Evolutionary conservation across 2,113 vertebrate genomes (phyloP).

Genomic region (Pteruthius melanotis): DNA sequence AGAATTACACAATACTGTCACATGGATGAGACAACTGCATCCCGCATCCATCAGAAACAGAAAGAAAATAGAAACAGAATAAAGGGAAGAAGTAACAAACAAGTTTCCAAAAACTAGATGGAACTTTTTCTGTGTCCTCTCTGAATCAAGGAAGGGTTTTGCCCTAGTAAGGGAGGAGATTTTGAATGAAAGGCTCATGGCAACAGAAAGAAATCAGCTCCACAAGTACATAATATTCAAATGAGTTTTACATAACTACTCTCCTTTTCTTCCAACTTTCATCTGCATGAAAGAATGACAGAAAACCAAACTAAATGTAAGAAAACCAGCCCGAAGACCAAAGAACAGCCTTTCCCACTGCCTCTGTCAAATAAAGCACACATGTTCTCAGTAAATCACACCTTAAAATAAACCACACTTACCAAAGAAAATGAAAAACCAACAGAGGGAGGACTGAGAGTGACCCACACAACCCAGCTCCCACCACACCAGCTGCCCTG

Average conservation of each 20-base stretch:
- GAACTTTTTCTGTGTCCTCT: not conserved
- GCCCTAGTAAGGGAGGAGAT: not conserved
- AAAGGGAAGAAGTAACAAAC: not conserved
- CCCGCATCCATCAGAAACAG: not conserved
- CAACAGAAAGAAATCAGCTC: slow-evolving; percentile 35
- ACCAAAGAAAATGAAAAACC: not conserved
- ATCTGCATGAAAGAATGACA: not conserved
- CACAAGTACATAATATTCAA: slow-evolving; percentile 30
- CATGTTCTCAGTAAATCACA: not conserved
- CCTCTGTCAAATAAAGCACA: not conserved
- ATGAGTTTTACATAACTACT: slow-evolving; percentile 52
- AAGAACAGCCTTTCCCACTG: not conserved
- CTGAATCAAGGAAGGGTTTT: not conserved
- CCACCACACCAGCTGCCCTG: not conserved
- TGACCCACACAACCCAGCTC: not conserved
- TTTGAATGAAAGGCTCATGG: not conserved
- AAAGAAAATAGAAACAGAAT: not conserved
- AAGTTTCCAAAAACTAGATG: not conserved
- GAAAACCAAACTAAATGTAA: not conserved
- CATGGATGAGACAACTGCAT: not conserved
- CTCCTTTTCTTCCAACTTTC: slow-evolving; percentile 1
- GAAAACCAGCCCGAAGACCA: not conserved
- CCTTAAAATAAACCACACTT: not conserved
- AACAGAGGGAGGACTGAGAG: not conserved
- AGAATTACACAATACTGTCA: not conserved